Base-by-base conservation (phyloP, 2,888 invertebrate species). In the Acleris sparsana region DNA sequence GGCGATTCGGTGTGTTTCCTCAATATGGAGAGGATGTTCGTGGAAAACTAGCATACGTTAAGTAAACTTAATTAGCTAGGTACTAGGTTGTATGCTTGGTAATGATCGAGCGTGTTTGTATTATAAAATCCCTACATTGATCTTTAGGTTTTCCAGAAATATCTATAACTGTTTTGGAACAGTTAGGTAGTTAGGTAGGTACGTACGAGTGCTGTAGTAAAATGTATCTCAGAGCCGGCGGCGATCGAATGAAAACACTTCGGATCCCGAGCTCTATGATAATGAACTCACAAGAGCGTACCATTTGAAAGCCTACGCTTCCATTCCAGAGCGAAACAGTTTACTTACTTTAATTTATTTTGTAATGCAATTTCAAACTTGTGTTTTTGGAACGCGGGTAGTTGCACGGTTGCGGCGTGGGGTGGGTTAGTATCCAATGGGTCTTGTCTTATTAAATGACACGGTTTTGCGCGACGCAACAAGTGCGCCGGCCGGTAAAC, bases 401-500 rank as follows among this genome's bases (percentile, higher is more conserved):
- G 65, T 61, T 55, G 64, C 59, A 53, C 44, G 39, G 53, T 53
- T 33, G 43, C 62, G 11, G 11, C 49, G 20, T 13, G 17, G 18
- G 49, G 7, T 18, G 20, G 11, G 11, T 18, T 39, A 39, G 39
- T 13, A 39, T 39, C 65, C 55, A 57, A 66, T 46, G 46, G 57
- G 25, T 53, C 44, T 9, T 57, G 57, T 46, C 20, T 25, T 18
- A 13, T 39, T 39, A 39, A 39, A 39, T 39, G 39, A 11, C 13
- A 13, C 13, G 39, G 39, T 39, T 39, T 39, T 39, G 71, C 63
- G 43, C 59, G 63, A 69, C 67, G 73, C 71, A 73, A 75, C 73
- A 79, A 79, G 73, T 77, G 78, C 77, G 68, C 70, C 65, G 63
- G 76, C 73, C 64, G 53, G 85, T 88, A 88, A 88, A 89, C 90